Base-by-base conservation (phyloP, 92 coral and sea anemone species). In the Umimayanthus chanpuru region DNA sequence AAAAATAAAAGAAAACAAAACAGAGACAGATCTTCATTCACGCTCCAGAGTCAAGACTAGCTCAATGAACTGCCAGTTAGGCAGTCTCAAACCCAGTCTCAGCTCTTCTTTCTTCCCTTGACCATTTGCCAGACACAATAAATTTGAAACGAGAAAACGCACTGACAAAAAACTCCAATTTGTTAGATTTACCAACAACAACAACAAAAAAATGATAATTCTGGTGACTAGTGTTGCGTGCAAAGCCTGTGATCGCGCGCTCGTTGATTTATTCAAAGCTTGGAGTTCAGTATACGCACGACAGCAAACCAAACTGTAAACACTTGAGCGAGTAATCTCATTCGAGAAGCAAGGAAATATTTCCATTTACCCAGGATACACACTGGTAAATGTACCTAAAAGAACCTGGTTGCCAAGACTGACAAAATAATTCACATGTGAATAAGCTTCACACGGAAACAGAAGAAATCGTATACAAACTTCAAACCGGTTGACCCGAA, bases 381-480 rank as follows among this genome's bases (percentile, higher is more conserved):
- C 11, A 74, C 25, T 74, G 49, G 21, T 9, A 74, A 32, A 74
- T 53, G 58, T 15, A 53, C 58, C n/a, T 11, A 39, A 16, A 74
- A 20, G 4, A n/a, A 14, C 26, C 26, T 7, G 44, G 44, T 74
- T 74, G 36, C 79, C 14, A 43, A 16, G 61, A 6, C 36, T 11
- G 9, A 18, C 3, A 80, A 23, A 65, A 38, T 28, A 14, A 30
- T 14, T 30, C 43, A 4, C 32, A 30, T 29, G 72, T 29, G 7
- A 55, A 26, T 49, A 28, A 16, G 16, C 28, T 9, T 9, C 67
- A 30, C n/a, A 41, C 39, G 30, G 67, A 68, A 44, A 70, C 26
- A 14, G 26, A 26, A 43, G 78, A n/a, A 83, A 82, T 70, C 67
- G 41, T 78, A 28, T 68, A 64, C 65, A 82, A 44, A 82, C 25